phyloP scores from a whole-genome alignment of 2,888 invertebrate genomes.

The Cylindroiulus punctatus region DNA sequence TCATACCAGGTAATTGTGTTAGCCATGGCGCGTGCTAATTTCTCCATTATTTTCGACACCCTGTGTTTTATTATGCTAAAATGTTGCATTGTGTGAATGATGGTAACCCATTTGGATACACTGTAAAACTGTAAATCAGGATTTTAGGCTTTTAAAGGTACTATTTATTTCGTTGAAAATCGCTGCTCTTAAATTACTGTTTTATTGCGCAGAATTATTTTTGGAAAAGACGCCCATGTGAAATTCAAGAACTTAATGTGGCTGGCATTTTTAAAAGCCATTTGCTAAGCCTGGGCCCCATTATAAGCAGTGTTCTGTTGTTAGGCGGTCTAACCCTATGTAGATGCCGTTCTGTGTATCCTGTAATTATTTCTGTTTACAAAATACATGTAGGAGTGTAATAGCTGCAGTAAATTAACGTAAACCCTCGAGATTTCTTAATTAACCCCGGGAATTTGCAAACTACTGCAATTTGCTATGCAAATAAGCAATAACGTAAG shows the following conservation, averaged over 20 bases:
- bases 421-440: constrained; percentile 27
- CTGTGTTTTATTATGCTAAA: too few relatives aligned
- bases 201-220: neutral
- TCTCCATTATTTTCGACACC: too few relatives aligned
- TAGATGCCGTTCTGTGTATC: neutral
- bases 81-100: too few relatives aligned
- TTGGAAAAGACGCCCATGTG: neutral
- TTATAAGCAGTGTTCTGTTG: neutral
- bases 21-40: too few relatives aligned
- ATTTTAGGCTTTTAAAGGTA: neutral
- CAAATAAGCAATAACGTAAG: constrained; percentile 17
- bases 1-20: too few relatives aligned
- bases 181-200: neutral
- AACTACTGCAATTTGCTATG: constrained; percentile 26
- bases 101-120: neutral
- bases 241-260: constrained; percentile 13
- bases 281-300: constrained; percentile 4
- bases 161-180: neutral
- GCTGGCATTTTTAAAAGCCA: neutral
- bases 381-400: neutral
- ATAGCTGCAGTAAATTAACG: constrained; percentile 28
- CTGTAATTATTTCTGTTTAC: constrained; percentile 29
- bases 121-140: neutral
- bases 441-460: constrained; percentile 29
- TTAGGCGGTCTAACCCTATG: neutral